These are phyloP conservation scores for Ischnura elegans DNA, from an alignment of 2,888 invertebrate species.

Conservation along the genomic window DNA sequence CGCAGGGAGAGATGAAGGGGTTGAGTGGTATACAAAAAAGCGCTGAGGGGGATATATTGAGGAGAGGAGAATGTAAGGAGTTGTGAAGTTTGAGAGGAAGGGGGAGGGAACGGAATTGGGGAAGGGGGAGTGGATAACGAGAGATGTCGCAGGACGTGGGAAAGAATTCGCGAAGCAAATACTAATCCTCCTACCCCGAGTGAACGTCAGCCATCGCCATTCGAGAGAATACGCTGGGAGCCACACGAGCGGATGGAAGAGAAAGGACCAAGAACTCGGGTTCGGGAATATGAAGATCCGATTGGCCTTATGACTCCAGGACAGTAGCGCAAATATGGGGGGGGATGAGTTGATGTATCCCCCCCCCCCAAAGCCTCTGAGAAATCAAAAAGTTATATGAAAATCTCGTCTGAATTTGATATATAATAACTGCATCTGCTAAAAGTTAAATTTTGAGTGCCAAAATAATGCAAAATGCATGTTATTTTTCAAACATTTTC, in stretches of 20 bases:
- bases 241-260: not conserved
- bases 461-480: no score
- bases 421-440: no score
- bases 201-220: not conserved
- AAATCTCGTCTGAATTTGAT: no score
- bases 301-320: no score
- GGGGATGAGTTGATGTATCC: no score
- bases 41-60: not conserved
- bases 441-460: no score
- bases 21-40: not conserved
- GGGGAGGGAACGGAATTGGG: not conserved
- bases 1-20: not conserved
- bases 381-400: no score
- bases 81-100: not conserved
- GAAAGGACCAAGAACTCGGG: no score
- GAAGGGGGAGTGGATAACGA: not conserved
- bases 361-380: no score
- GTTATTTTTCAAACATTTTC: no score
- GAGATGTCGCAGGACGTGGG: slow-evolving; percentile 63
- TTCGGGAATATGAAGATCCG: no score
- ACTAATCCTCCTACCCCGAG: not conserved
- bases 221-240: not conserved
- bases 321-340: no score
- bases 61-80: not conserved
- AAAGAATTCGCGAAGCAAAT: slow-evolving; percentile 63